These are phyloP conservation scores for Cyanoderma ruficeps DNA, from an alignment of 2,113 vertebrate genomes.

Conservation along the genomic window DNA sequence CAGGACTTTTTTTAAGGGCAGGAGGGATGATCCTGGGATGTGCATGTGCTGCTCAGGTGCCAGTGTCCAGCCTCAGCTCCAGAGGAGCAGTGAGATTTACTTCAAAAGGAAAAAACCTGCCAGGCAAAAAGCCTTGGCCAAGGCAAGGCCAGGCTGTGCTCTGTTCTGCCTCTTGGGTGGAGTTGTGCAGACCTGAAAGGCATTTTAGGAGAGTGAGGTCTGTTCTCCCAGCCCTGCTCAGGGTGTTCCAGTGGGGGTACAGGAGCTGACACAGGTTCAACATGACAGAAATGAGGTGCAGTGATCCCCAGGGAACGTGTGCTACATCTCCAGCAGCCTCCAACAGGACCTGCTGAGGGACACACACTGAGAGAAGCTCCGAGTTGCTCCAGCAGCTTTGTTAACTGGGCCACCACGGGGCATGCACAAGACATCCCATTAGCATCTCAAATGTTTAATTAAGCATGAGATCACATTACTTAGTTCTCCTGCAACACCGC, in stretches of 20 bases:
- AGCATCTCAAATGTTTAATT: background rate
- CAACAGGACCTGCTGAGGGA: background rate
- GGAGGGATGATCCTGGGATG: background rate
- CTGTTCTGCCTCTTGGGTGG: background rate
- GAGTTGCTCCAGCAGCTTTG: background rate
- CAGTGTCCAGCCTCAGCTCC: background rate
- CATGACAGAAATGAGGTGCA: fast-evolving
- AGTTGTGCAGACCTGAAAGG: background rate
- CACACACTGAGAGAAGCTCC: fast-evolving
- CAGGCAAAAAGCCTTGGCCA: background rate
- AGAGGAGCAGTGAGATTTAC: background rate
- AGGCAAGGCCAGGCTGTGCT: background rate
- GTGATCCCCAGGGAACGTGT: fast-evolving
- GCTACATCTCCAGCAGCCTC: background rate
- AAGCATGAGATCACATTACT: background rate
- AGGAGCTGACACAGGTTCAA: background rate
- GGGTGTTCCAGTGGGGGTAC: no score
- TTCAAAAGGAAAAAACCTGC: background rate
- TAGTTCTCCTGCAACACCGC: background rate
- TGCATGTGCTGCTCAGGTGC: background rate
- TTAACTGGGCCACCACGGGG: no score
- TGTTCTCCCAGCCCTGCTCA: background rate
- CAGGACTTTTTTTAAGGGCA: background rate
- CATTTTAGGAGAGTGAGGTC: background rate
- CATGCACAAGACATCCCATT: background rate